phyloP scores from a whole-genome alignment of 1,140 invertebrate genomes.

The Daktulosphaira vitifoliae region DNA sequence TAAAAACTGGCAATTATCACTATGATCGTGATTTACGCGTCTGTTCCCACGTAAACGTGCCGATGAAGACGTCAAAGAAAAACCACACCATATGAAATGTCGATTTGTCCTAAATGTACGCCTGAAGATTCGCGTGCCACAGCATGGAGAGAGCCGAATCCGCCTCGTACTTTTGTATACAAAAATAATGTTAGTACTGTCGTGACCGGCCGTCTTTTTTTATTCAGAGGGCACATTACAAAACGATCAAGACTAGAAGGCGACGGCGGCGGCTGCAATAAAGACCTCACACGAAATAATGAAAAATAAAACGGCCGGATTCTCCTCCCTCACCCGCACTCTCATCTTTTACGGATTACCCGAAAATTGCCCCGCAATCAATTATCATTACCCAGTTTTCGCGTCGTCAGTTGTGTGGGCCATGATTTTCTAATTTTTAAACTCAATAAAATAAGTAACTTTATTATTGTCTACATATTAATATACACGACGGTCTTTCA shows the following conservation, averaged over 20 bases:
- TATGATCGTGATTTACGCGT: too few relatives aligned
- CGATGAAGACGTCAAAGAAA: too few relatives aligned
- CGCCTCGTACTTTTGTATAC: not conserved
- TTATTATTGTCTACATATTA: conserved; percentile 6
- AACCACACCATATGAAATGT: not conserved
- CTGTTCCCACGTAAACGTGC: too few relatives aligned
- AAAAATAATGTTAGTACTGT: not conserved
- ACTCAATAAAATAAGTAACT: too few relatives aligned
- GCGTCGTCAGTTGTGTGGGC: not conserved
- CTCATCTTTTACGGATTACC: conserved; percentile 33
- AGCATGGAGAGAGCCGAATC: not conserved
- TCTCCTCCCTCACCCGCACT: not conserved
- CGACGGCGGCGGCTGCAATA: conserved; percentile 5
- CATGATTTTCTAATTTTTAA: too few relatives aligned
- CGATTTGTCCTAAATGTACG: not conserved
- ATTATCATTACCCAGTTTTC: conserved; percentile 27
- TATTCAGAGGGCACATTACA: conserved; percentile 23
- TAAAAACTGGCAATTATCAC: too few relatives aligned
- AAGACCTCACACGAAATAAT: conserved; percentile 32
- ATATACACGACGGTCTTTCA: not conserved
- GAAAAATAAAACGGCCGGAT: conserved; percentile 22
- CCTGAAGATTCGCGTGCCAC: conserved; percentile 19
- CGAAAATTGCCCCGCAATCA: conserved; percentile 30
- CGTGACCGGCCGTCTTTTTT: conserved; percentile 22
- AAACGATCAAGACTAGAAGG: conserved; percentile 33